Base-by-base conservation (phyloP, 2,113 vertebrate species). In the Perca fluviatilis region DNA sequence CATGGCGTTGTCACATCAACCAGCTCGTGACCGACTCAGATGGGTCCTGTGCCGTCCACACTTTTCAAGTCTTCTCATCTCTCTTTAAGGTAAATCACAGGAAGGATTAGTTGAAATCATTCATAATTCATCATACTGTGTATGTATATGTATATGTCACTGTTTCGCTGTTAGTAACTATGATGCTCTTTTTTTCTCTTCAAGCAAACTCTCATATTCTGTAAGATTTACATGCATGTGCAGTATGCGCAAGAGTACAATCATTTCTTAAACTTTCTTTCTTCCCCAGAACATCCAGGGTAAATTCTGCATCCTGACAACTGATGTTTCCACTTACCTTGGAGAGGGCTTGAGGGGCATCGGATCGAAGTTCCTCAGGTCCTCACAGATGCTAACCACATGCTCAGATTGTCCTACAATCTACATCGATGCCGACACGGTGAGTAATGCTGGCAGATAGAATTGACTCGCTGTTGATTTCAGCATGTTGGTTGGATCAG, bases 51-150 rank as follows among this genome's bases (percentile, higher is more conserved):
- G 98, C 98, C 0, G 97, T 99, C 81, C 99, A 99, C 90, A 99
- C 98, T 18, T 99, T 99, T 94, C 98, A 99, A 49, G 97, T 99
- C 87, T 99, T 99, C 95, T 99, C 98, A 78, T 97, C 97, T 61
- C 91, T 99, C 93, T 99, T 99, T 91, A 97, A 98, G 97, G 98
- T 99, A 89, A 66, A 84, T 60, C 15, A 16, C 2, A 2, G 5
- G 1, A 81, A 69, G 6, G 15, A 47, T 18, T 63, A 3, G 0
- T 46, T 56, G 56, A 13, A 43, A 40, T 36, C 3, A 23, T 33
- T 21, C 5, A 27, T 1, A 19, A 56, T 19, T 58, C 1, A n/a
- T 33, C 6, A 25, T 47, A 36, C n/a, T 4, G 5, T 16, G 1
- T 43, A 18, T 70, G 14, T 49, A 1, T 3, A 15, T 67, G 62